A percentile compares a stretch with the other conserved stretches of the same genome.
Conservation (phyloP, 2,888 invertebrate species). For the Aplocera efformata region DNA sequence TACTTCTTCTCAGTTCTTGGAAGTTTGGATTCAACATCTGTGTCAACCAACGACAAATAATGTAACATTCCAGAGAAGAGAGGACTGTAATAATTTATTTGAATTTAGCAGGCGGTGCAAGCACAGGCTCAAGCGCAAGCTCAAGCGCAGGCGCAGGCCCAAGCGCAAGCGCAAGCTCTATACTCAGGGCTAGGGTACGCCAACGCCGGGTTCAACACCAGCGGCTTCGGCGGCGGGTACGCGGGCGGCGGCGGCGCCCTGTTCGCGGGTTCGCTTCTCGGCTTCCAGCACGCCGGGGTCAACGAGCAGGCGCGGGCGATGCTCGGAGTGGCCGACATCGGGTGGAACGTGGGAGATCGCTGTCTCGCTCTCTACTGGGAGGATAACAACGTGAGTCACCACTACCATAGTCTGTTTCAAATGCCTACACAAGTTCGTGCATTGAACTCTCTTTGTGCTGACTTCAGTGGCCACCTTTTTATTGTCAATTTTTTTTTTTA, state of each 20-base stretch:
- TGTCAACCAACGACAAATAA: no score
- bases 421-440: no score
- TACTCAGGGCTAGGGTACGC: constrained; percentile 50
- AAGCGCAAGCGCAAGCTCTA: constrained; percentile 38
- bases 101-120: constrained; percentile 23
- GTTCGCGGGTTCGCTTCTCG: constrained; percentile 57
- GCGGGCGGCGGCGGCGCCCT: constrained; percentile 42
- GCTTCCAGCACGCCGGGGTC: constrained; percentile 75
- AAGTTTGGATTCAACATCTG: no score
- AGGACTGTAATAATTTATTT: no score
- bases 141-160: constrained; percentile 12
- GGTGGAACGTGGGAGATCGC: constrained; percentile 89
- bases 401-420: not conserved
- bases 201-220: constrained; percentile 27
- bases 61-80: no score
- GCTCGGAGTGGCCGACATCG: constrained; percentile 76
- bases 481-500: no score
- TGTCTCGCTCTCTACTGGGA: constrained; percentile 97
- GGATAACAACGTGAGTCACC: constrained; percentile 87
- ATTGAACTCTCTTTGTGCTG: no score
- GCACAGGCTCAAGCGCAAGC: constrained; percentile 7
- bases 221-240: constrained; percentile 43
- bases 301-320: constrained; percentile 76
- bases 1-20: no score
- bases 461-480: no score